Evolutionary conservation across 2,113 vertebrate genomes (phyloP).

Genomic region (Sinocyclocheilus maitianheensis): DNA sequence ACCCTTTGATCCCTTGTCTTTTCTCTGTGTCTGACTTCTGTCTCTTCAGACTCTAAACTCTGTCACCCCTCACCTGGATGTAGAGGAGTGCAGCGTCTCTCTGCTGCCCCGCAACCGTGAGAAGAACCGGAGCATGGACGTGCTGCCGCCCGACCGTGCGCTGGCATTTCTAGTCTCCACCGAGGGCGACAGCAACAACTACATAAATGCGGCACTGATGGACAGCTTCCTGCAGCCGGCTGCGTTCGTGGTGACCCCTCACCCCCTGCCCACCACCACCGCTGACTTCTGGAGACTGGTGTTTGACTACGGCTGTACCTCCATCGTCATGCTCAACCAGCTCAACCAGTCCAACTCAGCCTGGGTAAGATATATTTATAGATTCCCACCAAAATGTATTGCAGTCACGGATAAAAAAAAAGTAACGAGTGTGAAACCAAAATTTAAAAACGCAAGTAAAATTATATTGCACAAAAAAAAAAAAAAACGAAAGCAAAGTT

Average conservation of each 20-base stretch:
- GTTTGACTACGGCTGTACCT: constrained; percentile 94
- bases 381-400: too few relatives aligned
- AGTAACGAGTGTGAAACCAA: too few relatives aligned
- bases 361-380: constrained; percentile 81
- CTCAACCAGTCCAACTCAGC: constrained; percentile 96
- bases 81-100: constrained; percentile 95
- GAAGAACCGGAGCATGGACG: constrained; percentile 96
- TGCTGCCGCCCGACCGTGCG: constrained; percentile 90
- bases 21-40: neutral
- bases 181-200: constrained; percentile 90
- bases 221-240: constrained; percentile 91
- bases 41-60: constrained; percentile 88
- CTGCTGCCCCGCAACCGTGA: constrained; percentile 92
- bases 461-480: too few relatives aligned
- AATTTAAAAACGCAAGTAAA: too few relatives aligned
- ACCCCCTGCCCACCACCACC: constrained; percentile 90
- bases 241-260: constrained; percentile 92
- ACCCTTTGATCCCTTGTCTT: neutral
- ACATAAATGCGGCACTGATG: constrained; percentile 93
- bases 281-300: constrained; percentile 95
- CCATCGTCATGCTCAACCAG: constrained; percentile 97
- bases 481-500: too few relatives aligned
- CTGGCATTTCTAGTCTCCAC: constrained; percentile 92
- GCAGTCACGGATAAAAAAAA: too few relatives aligned
- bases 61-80: constrained; percentile 88